Percentiles rank a stretch among this genome's conserved stretches.
phyloP scores from a whole-genome alignment of 1,140 invertebrate species.

The Melitaea cinxia region DNA sequence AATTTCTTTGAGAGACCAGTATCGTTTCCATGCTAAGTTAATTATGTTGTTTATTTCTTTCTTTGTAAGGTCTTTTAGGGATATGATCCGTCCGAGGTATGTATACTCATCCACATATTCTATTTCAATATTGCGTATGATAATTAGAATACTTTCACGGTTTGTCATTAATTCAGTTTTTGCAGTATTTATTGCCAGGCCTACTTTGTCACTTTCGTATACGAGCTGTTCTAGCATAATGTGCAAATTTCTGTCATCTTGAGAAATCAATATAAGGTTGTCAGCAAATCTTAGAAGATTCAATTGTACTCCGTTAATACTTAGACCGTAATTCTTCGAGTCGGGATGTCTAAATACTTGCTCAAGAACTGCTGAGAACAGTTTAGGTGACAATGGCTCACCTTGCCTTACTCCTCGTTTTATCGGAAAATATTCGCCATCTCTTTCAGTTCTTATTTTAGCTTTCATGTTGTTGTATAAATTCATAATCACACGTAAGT shows the following conservation, averaged over 20 bases:
- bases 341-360: not conserved
- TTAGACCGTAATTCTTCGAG: not conserved
- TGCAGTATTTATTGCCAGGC: too few species aligned
- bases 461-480: not conserved
- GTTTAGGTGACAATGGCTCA: not conserved
- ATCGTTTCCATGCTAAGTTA: too few species aligned
- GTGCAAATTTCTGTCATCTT: not conserved
- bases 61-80: too few species aligned
- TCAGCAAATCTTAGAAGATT: conserved; percentile 2
- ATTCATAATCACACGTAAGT: not conserved
- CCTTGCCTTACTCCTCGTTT: not conserved
- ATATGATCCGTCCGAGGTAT: too few species aligned
- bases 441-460: not conserved
- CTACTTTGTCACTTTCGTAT: too few species aligned
- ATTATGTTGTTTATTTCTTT: too few species aligned
- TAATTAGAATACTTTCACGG: too few species aligned
- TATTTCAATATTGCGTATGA: too few species aligned
- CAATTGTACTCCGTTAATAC: not conserved
- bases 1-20: not conserved
- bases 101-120: too few species aligned
- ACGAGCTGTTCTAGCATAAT: too few species aligned
- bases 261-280: not conserved
- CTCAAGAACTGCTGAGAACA: conserved; percentile 1
- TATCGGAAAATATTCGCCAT: not conserved
- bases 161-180: too few species aligned